Conservation (phyloP, 35 echinoderm and acorn worm genomes). For the Acanthaster planci region DNA sequence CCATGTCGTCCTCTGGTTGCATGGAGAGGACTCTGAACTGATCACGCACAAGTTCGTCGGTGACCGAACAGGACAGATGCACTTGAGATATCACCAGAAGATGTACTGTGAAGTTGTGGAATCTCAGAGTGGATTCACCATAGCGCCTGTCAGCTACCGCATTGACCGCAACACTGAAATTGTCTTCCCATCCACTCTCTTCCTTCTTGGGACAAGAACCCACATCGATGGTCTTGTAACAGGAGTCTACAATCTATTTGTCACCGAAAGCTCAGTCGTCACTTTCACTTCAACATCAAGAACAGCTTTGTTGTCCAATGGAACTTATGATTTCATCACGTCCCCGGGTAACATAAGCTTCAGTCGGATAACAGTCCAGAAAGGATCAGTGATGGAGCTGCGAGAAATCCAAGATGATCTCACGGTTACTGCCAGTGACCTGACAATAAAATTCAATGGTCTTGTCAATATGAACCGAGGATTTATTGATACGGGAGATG, state of each 20-base stretch:
- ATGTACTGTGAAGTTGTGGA: constrained; percentile 90
- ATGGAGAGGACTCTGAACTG: constrained; percentile 57
- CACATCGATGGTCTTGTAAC: constrained; percentile 65
- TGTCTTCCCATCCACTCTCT: constrained; percentile 81
- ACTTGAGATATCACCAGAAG: constrained; percentile 58
- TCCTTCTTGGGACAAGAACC: constrained; percentile 77
- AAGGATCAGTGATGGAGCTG: constrained; percentile 67
- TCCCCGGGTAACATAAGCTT: constrained; percentile 83
- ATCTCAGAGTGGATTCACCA: constrained; percentile 76
- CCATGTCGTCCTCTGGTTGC: constrained; percentile 84
- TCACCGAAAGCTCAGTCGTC: constrained; percentile 67
- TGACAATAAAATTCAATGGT: constrained; percentile 80
- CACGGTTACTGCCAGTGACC: constrained; percentile 59
- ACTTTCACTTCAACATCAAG: constrained; percentile 71
- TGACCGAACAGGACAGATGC: constrained; percentile 75
- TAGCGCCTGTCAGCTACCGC: constrained; percentile 82
- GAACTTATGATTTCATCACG: constrained; percentile 60
- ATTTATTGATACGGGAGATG: constrained; percentile 71
- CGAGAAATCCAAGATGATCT: constrained; percentile 63
- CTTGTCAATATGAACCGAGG: constrained; percentile 79
- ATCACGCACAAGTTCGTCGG: constrained; percentile 76
- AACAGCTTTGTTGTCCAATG: constrained; percentile 75
- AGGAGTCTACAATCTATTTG: constrained; percentile 64
- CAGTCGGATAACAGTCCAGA: constrained; percentile 78
- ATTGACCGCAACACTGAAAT: constrained; percentile 74